phyloP scores from a whole-genome alignment of 2,888 invertebrate genomes.

The Drosophila mulleri region DNA sequence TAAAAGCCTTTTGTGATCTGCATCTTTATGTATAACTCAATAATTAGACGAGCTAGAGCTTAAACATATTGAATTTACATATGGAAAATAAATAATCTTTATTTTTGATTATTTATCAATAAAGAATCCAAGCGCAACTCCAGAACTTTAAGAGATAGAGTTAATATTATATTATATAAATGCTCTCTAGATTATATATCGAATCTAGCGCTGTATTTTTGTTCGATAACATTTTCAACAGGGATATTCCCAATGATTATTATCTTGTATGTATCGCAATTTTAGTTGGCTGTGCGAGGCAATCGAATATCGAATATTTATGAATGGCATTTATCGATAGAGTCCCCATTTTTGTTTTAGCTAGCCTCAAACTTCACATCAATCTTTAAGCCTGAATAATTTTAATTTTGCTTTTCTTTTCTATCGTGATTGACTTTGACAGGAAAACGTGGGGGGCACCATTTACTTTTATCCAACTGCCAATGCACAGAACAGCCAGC shows the following conservation, averaged over 20 bases:
- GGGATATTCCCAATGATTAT: not conserved
- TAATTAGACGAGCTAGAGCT: too few species aligned
- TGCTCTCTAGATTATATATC: not conserved
- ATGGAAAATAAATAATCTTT: too few species aligned
- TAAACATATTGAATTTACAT: too few species aligned
- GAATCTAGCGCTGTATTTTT: not conserved
- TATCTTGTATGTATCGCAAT: not conserved
- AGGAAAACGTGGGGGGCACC: constrained; percentile 97
- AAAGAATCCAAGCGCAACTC: too few species aligned
- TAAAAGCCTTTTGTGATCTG: too few species aligned
- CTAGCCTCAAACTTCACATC: not conserved
- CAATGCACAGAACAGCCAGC: constrained; percentile 85
- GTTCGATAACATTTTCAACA: not conserved
- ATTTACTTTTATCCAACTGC: constrained; percentile 95
- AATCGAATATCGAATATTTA: not conserved
- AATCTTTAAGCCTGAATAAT: not conserved
- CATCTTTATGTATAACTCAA: too few species aligned
- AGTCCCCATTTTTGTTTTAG: not conserved
- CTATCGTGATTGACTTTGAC: constrained; percentile 61
- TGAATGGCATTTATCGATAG: not conserved
- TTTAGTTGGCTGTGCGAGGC: not conserved
- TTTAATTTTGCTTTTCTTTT: not conserved
- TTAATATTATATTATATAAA: not conserved
- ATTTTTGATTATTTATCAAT: too few species aligned
- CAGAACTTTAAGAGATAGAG: not conserved